Evolutionary conservation across 2,888 invertebrate species (phyloP).

Genomic region (Sepiola atlantica): DNA sequence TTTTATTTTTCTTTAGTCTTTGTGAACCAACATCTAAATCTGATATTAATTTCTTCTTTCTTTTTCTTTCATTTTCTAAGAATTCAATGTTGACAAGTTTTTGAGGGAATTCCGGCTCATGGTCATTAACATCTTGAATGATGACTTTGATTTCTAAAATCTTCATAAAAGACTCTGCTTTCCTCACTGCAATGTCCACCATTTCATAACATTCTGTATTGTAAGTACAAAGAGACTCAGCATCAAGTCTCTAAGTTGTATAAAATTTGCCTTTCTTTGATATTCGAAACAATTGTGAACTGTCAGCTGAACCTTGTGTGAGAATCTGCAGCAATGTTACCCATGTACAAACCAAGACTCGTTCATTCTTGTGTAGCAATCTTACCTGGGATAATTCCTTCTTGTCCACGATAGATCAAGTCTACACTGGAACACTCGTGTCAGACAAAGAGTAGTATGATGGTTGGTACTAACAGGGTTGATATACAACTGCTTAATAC

Average conservation of each 20-base stretch:
- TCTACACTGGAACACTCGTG: background rate
- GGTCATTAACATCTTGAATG: background rate
- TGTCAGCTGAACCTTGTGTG: background rate
- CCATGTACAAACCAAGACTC: too few relatives aligned
- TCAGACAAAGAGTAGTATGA: background rate
- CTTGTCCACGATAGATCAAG: background rate
- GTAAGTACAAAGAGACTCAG: background rate
- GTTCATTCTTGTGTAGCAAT: too few relatives aligned
- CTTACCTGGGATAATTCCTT: background rate
- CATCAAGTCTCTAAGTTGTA: background rate
- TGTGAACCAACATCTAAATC: background rate
- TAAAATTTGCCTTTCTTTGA: background rate
- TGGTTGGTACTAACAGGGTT: background rate
- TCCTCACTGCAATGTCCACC: background rate
- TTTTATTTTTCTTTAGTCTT: background rate
- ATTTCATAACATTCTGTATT: slow-evolving; percentile 20
- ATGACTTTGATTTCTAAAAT: background rate
- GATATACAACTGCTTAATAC: background rate
- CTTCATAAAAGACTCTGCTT: background rate
- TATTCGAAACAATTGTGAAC: background rate
- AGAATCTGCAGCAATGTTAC: background rate
- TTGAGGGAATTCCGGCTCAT: background rate
- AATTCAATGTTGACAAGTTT: background rate
- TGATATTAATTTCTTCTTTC: background rate
- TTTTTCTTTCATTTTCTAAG: background rate